These are phyloP conservation scores for Yasuhikotakia modesta DNA, from an alignment of 2,797 vertebrate genomes.

Conservation along the genomic window DNA sequence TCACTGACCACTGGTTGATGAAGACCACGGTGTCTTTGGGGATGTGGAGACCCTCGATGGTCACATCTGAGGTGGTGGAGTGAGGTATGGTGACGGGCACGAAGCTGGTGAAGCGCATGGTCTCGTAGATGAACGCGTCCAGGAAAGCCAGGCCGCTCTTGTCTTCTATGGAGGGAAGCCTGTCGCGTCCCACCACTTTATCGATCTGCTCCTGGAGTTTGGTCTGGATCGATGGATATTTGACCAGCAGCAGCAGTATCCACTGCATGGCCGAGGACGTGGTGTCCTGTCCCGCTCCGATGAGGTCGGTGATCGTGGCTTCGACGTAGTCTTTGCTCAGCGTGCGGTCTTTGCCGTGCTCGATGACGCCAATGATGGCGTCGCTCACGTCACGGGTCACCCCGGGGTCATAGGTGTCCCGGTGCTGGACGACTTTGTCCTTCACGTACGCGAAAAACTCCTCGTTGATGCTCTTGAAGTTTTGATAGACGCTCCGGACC, in stretches of 20 bases:
- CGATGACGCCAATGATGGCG: constrained; percentile 82
- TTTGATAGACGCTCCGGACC: constrained; percentile 79
- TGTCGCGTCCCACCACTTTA: constrained; percentile 81
- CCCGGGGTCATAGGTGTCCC: constrained; percentile 73
- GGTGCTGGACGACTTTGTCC: constrained; percentile 79
- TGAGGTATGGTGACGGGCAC: constrained; percentile 94
- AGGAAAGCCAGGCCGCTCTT: constrained; percentile 81
- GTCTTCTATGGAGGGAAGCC: constrained; percentile 84
- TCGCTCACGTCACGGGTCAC: constrained; percentile 82
- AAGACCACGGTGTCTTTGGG: constrained; percentile 95
- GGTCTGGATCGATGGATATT: constrained; percentile 74
- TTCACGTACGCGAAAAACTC: constrained; percentile 82
- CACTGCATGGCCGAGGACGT: constrained; percentile 87
- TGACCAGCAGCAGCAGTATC: constrained; percentile 84
- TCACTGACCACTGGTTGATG: constrained; percentile 96
- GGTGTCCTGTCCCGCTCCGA: constrained; percentile 97
- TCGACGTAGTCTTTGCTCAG: constrained; percentile 74
- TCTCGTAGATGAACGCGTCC: constrained; percentile 91
- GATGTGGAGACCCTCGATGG: constrained; percentile 89
- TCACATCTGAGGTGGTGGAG: constrained; percentile 85
- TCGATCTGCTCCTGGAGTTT: constrained; percentile 81
- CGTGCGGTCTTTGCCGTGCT: constrained; percentile 69
- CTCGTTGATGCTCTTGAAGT: constrained; percentile 81
- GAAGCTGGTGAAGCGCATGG: constrained; percentile 95
- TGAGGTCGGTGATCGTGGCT: constrained; percentile 87